Percentiles rank a stretch among this genome's conserved stretches.
Evolutionary conservation across 2,888 invertebrate species (phyloP).

Genomic region (Lutraria lutraria): DNA sequence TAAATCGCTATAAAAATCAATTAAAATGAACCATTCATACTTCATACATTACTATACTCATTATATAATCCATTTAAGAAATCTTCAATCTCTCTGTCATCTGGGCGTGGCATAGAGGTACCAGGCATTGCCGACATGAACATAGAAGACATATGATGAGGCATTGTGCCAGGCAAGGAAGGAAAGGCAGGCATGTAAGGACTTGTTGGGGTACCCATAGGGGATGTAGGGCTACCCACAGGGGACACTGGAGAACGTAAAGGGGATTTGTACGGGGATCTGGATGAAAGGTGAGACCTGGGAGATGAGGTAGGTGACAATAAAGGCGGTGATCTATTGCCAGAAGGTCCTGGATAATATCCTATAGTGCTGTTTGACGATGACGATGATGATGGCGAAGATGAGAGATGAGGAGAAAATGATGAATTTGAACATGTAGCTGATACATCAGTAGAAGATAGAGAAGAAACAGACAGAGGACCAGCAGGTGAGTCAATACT

Average conservation of each 20-base stretch:
- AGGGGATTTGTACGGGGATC: constrained; percentile 68
- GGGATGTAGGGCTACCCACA: constrained; percentile 53
- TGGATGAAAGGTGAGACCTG: constrained; percentile 58
- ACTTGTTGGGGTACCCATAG: constrained; percentile 55
- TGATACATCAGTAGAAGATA: constrained; percentile 66
- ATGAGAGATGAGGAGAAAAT: constrained; percentile 61
- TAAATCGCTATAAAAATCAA: not conserved
- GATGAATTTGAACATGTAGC: constrained; percentile 50
- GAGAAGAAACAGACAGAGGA: constrained; percentile 66
- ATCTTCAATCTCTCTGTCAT: constrained; percentile 81
- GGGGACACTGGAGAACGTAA: constrained; percentile 51
- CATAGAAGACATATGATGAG: constrained; percentile 49
- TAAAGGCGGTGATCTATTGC: constrained; percentile 52
- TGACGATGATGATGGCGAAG: constrained; percentile 66
- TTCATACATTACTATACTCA: constrained; percentile 55
- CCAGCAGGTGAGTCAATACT: constrained; percentile 74
- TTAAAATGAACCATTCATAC: not conserved
- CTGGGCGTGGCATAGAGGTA: constrained; percentile 50
- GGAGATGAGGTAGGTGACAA: constrained; percentile 65
- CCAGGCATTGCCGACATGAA: constrained; percentile 37
- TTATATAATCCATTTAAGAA: constrained; percentile 77
- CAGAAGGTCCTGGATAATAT: constrained; percentile 60
- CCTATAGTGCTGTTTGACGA: constrained; percentile 66
- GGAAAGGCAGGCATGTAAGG: constrained; percentile 62
- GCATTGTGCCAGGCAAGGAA: constrained; percentile 56